Conservation (phyloP, 2,888 invertebrate species). For the Anarsia innoxiella region DNA sequence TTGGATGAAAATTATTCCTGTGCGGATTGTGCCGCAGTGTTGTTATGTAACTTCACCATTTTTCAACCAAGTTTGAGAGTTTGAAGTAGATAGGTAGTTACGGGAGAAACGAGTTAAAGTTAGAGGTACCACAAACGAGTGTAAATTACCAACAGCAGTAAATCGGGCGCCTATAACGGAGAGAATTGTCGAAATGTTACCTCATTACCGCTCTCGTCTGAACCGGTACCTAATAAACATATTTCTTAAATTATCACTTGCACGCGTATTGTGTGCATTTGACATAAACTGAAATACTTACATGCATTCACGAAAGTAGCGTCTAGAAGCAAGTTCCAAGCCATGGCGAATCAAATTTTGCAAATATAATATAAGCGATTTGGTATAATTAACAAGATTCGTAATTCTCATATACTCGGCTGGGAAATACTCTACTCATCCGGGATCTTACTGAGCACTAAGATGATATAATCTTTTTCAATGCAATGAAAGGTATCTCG, state of each 20-base stretch:
- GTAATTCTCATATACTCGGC: background rate
- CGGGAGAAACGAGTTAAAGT: background rate
- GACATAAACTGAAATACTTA: too few species aligned
- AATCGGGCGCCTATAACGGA: slow-evolving; percentile 34
- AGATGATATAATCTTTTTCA: slow-evolving; percentile 13
- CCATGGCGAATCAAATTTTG: too few species aligned
- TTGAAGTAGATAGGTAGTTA: slow-evolving; percentile 8
- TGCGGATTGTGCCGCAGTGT: too few species aligned
- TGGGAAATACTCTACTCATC: background rate
- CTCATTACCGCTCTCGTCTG: slow-evolving; percentile 33
- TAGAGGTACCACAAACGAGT: slow-evolving; percentile 31
- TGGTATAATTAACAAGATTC: too few species aligned
- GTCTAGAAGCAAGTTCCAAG: too few species aligned
- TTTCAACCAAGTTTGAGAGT: slow-evolving; percentile 9
- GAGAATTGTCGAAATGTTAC: slow-evolving; percentile 33
- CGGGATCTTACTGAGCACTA: background rate
- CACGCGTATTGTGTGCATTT: slow-evolving; percentile 34
- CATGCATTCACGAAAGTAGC: too few species aligned
- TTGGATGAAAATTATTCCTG: slow-evolving; percentile 6
- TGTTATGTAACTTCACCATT: too few species aligned
- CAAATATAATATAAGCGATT: too few species aligned
- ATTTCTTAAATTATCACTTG: slow-evolving; percentile 44
- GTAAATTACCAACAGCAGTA: slow-evolving; percentile 39
- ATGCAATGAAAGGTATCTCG: slow-evolving; percentile 12
- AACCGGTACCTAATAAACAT: slow-evolving; percentile 38